Evolutionary conservation across 2,888 invertebrate species (phyloP).

Genomic region (Neria commutata): DNA sequence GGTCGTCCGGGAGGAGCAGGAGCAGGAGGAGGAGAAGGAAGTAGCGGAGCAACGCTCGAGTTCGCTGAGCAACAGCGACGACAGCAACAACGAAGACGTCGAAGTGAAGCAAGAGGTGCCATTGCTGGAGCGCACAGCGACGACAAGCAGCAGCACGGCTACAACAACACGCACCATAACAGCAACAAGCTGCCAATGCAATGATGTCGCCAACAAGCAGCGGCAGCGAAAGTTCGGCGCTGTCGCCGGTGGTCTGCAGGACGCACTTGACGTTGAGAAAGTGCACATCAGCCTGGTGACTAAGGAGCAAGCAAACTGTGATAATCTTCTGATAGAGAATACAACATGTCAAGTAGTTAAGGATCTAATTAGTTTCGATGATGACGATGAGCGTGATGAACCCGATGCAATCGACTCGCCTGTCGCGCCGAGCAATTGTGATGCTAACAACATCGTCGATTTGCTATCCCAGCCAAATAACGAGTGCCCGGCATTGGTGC

Average conservation of each 20-base stretch:
- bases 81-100: not conserved
- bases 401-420: not conserved
- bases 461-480: slow-evolving; percentile 47
- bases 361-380: slow-evolving; percentile 59
- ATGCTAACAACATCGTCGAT: slow-evolving; percentile 35
- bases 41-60: not conserved
- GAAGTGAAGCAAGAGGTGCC: slow-evolving; percentile 6
- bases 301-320: slow-evolving; percentile 36
- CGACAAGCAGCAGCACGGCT: not conserved
- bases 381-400: slow-evolving; percentile 38
- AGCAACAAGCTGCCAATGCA: slow-evolving; percentile 18
- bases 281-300: not conserved
- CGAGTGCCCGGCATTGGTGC: slow-evolving; percentile 28
- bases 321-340: slow-evolving; percentile 5
- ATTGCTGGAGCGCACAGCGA: not conserved
- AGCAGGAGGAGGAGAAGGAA: not conserved
- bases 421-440: slow-evolving; percentile 24
- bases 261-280: slow-evolving; percentile 23
- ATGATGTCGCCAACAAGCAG: no score
- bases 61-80: no score
- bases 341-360: slow-evolving; percentile 36
- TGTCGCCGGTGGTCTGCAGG: slow-evolving; percentile 25
- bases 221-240: slow-evolving; percentile 33
- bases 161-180: slow-evolving; percentile 20
- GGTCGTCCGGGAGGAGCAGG: slow-evolving; percentile 11